phyloP scores from a whole-genome alignment of 2,888 invertebrate species.

The Hylaea fasciaria region DNA sequence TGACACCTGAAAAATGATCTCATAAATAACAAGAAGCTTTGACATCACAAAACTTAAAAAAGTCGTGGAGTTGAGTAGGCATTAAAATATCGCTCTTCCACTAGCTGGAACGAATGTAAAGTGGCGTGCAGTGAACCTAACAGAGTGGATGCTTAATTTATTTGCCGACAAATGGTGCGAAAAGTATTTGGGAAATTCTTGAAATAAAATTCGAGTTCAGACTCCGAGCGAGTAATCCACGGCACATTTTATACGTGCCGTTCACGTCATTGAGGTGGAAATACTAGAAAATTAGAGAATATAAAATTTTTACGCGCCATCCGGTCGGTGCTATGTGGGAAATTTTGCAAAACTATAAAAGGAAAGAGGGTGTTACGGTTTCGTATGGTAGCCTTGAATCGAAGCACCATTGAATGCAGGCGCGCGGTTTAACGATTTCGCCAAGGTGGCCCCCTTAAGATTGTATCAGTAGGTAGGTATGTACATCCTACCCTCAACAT shows the following conservation, averaged over 20 bases:
- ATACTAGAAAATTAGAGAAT: slow-evolving; percentile 31
- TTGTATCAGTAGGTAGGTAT: too few species aligned
- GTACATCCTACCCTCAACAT: too few species aligned
- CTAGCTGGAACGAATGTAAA: slow-evolving; percentile 17
- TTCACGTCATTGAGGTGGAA: slow-evolving; percentile 36
- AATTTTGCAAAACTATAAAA: slow-evolving; percentile 35
- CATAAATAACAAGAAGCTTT: slow-evolving; percentile 1
- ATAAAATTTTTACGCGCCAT: slow-evolving; percentile 26
- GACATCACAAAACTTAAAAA: neutral
- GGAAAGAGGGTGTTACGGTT: slow-evolving; percentile 22
- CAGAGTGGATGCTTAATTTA: slow-evolving; percentile 30
- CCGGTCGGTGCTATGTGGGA: slow-evolving; percentile 19
- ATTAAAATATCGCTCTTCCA: slow-evolving; percentile 8
- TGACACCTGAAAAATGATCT: neutral
- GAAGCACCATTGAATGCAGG: slow-evolving; percentile 33
- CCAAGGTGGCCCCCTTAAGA: slow-evolving; percentile 9
- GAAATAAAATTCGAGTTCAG: slow-evolving; percentile 34
- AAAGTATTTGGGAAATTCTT: slow-evolving; percentile 27
- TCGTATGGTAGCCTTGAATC: slow-evolving; percentile 25
- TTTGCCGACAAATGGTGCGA: slow-evolving; percentile 31
- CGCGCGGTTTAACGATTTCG: slow-evolving; percentile 15
- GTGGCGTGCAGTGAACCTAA: slow-evolving; percentile 28
- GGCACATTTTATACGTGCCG: slow-evolving; percentile 30
- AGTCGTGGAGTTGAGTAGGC: neutral
- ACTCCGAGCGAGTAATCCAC: slow-evolving; percentile 28